A percentile compares a stretch with the other conserved stretches of the same genome.
These are phyloP conservation scores for Xiphias gladius DNA, from an alignment of 2,113 vertebrate genomes.

Conservation along the genomic window DNA sequence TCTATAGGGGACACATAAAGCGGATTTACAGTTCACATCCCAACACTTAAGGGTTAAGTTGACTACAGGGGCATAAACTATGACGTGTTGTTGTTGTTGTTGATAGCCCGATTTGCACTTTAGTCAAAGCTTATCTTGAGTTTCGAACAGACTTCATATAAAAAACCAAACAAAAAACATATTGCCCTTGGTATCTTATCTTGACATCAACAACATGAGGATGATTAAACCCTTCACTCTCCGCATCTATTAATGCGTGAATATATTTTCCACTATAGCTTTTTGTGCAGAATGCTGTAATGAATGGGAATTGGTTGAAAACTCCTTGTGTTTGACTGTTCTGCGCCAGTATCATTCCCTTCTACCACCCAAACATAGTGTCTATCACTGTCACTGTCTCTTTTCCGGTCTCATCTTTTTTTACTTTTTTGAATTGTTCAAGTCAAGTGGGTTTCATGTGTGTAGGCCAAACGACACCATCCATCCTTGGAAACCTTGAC, in stretches of 20 bases:
- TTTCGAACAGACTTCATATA: background rate
- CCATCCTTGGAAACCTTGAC: no score
- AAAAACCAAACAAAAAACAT: background rate
- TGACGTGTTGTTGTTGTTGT: background rate
- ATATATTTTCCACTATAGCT: background rate
- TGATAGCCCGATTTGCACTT: no score
- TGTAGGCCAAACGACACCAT: no score
- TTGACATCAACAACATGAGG: background rate
- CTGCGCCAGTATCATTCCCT: no score
- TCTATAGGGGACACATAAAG: background rate
- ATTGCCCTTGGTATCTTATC: background rate
- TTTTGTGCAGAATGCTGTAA: background rate
- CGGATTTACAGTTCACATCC: background rate
- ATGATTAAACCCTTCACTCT: background rate
- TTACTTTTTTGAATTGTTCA: no score
- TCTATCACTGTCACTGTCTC: background rate
- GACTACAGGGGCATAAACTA: background rate
- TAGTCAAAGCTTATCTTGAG: no score
- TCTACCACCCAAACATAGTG: background rate
- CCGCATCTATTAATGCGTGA: background rate
- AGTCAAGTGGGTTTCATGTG: background rate
- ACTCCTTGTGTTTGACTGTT: no score
- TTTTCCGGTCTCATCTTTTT: background rate
- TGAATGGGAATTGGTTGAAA: no score
- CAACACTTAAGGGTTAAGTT: slow-evolving; percentile 6